phyloP scores from a whole-genome alignment of 2,797 vertebrate genomes.

The Xenops minutus region DNA sequence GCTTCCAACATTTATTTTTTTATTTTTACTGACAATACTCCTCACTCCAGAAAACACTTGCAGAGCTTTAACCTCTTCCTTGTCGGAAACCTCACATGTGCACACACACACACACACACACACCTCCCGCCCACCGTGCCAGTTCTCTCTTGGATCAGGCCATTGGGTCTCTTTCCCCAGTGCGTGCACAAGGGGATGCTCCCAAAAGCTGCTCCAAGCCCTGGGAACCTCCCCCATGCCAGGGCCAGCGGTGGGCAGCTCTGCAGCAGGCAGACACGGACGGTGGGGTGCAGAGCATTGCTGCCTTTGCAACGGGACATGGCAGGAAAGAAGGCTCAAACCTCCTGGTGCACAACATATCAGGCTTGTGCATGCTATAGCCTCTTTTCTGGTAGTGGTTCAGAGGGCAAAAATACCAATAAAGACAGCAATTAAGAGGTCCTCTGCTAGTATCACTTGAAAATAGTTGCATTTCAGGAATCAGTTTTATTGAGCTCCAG shows the following conservation, averaged over 20 bases:
- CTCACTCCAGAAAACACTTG: slow-evolving; percentile 5
- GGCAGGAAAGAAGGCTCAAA: background rate
- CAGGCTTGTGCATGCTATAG: background rate
- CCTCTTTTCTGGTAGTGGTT: background rate
- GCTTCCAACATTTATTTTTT: slow-evolving; percentile 51
- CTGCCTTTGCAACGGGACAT: background rate
- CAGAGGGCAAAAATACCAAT: background rate
- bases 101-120: background rate
- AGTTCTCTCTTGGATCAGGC: background rate
- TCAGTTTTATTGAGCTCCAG: background rate
- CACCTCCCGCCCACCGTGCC: accelerated
- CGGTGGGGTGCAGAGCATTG: accelerated
- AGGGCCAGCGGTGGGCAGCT: background rate
- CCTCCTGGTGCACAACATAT: background rate
- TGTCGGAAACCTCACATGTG: background rate
- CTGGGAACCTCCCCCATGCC: background rate
- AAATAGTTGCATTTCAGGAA: slow-evolving; percentile 5
- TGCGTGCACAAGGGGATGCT: accelerated
- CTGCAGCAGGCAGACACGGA: background rate
- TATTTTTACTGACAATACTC: background rate
- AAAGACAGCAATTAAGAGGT: background rate
- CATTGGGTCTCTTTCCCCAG: background rate
- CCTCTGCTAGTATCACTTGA: background rate
- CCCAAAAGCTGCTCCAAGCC: background rate
- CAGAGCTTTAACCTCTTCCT: background rate